Evolutionary conservation across 2,113 vertebrate species (phyloP), one percentile per base, ranked within the genome.

Genomic region (Furnarius figulus): DNA sequence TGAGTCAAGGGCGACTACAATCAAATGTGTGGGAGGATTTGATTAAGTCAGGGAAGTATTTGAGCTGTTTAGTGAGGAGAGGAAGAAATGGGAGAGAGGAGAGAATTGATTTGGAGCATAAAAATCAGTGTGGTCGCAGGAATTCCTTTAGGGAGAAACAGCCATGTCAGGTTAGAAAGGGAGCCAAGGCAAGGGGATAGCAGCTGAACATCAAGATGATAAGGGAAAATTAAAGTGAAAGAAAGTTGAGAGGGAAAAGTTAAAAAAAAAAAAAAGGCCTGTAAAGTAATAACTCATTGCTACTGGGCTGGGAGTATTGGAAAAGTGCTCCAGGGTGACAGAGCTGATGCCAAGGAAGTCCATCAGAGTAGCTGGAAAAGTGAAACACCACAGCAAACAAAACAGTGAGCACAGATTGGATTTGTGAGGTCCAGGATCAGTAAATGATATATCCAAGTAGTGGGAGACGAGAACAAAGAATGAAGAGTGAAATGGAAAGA

Each of bases 31-130:
- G 90, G 90, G 93, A 97, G 91, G 94, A 90, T 81, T 95, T 95
- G 71, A 90, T 96, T 92, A 93, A 97, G 83, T 92, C 80, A 66
- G 68, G 68, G 70, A 93, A 89, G 73, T 81, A 74, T 92, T 81
- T 6, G 70, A 90, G 89, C 49, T 89, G 39, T 92, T 96, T 90
- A 81, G 59, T 68, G 93, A 7, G 4, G 63, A 88, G 56, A 84
- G 61, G 76, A 46, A 78, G 80, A 81, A 90, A 89, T 71, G 35
- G 61, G 33, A 89, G n/a, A 93, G 68, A 89, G 12, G 31, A 81
- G 44, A 63, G 42, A 71, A 95, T 84, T 86, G 75, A 93, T 94
- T 89, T 87, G 47, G 59, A 87, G 42, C 68, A 95, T 76, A 81
- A 92, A 89, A 95, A 89, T 55, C 68, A 44, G 24, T 75, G 47